Conservation (phyloP, 2,888 invertebrate genomes). For the Coenonympha arcania region DNA sequence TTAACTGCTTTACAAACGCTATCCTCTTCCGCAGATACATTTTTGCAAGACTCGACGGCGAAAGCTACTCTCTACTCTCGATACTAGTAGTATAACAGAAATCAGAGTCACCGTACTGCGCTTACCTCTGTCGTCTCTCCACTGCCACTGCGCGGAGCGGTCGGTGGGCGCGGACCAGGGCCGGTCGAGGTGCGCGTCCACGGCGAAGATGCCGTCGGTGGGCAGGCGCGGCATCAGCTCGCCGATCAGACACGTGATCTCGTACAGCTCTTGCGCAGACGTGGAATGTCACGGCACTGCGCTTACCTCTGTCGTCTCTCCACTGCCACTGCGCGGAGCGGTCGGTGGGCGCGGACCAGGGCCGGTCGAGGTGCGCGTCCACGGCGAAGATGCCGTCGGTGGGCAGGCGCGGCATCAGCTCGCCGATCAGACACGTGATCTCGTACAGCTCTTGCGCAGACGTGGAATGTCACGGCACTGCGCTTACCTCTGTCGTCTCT, state of each 20-base stretch:
- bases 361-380: slow-evolving; percentile 87
- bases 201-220: slow-evolving; percentile 94
- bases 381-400: slow-evolving; percentile 96
- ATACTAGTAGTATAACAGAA: too few relatives aligned
- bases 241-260: slow-evolving; percentile 96
- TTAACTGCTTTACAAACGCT: too few relatives aligned
- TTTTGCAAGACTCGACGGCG: too few relatives aligned
- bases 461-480: too few relatives aligned
- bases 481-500: too few relatives aligned
- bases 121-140: slow-evolving; percentile 93
- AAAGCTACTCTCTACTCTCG: too few relatives aligned
- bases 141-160: slow-evolving; percentile 95
- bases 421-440: slow-evolving; percentile 96
- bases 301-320: slow-evolving; percentile 90
- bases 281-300: too few relatives aligned
- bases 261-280: slow-evolving; percentile 96
- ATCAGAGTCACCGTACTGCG: too few relatives aligned
- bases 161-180: slow-evolving; percentile 84
- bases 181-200: slow-evolving; percentile 89
- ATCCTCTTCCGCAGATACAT: too few relatives aligned
- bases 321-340: slow-evolving; percentile 97
- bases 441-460: slow-evolving; percentile 96
- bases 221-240: slow-evolving; percentile 98
- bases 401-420: slow-evolving; percentile 96
- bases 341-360: slow-evolving; percentile 83